Evolutionary conservation across 1,140 invertebrate species (phyloP), one percentile per base, ranked within the genome.

Genomic region (Capitella teleta): DNA sequence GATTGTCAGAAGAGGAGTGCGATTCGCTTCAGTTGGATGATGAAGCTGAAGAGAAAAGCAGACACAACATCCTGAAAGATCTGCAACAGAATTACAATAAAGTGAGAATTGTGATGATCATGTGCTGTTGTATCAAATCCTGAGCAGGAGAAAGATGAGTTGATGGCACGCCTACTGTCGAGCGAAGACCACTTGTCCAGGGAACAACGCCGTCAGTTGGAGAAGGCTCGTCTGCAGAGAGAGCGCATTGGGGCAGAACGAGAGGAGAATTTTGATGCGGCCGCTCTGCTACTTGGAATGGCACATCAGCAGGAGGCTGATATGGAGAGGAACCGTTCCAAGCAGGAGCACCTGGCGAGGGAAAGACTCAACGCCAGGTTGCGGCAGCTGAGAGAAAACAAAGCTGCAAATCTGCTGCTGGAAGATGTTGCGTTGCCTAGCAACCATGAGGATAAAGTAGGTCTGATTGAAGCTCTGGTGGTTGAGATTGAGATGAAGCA

Each of bases 231-330:
- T 24, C 46, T 66, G n/a, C 55, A 53, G n/a, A 50, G 57, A 23
- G 60, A 66, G 8, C 56, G 64, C 37, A 47, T 60, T 18, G 54
- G 58, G 24, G 59, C 61, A 1, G 24, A 58, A 12, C 46, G 58
- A 47, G 63, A 67, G 32, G 61, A 61, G n/a, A 58, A 64, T 26
- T 60, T 67, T 54, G 59, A 63, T 21, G 55, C 61, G 19, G 62
- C 65, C 26, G 63, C 62, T 30, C 44, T 64, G 1, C 54, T 64
- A 19, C 40, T 41, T 41, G 40, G 21, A 8, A 16, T 12, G 12
- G 12, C 40, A 10, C n/a, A 41, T 41, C 10, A 41, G 18, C 21
- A 41, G n/a, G n/a, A 8, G 10, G 40, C 19, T 12, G n/a, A 16
- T n/a, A n/a, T n/a, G n/a, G 43, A 45, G 19, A 25, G 18, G 23